Base-by-base conservation (phyloP, 2,113 vertebrate species). In the Peromyscus maniculatus region DNA sequence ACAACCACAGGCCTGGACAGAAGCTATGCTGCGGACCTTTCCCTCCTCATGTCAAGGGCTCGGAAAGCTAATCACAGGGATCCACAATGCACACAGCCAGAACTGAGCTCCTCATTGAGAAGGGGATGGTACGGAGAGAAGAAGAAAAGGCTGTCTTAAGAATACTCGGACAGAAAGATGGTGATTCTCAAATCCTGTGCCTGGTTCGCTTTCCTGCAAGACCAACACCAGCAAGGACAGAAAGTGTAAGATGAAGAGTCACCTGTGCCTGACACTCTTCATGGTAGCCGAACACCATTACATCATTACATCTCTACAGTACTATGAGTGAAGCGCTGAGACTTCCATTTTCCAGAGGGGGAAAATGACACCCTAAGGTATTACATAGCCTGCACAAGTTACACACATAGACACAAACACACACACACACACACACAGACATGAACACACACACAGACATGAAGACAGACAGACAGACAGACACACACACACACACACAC, bases 21-120 rank as follows among this genome's bases (percentile, higher is more conserved):
- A 93, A 91, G n/a, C 66, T 93, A 87, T 71, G 95, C 2, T 86
- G 24, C 57, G 0, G 26, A 55, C 83, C 71, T 91, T 88, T 90
- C 55, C 84, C 43, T 59, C 77, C 24, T 46, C 22, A 55, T 46
- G 71, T 95, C 46, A 77, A 96, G 69, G 57, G 19, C 82, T 97
- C 66, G 80, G 8, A 31, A 95, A 91, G 36, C 86, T 91, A 88
- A 19, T 49, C 28, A 90, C 12, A 49, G 4, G 33, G 67, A 89
- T 90, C 89, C 82, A 46, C 89, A 77, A n/a, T 82, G 57, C 78
- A 96, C 79, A 77, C 64, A 11, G 79, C 59, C 79, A 17, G 64
- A 91, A 93, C 59, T 96, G 74, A 87, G 69, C 62, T 93, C 11
- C 9, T 62, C 64, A 21, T 86, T 80, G 69, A 79, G 59, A 64